These are phyloP conservation scores for Drosophila atripex DNA, from an alignment of 2,888 invertebrate species.

Conservation along the genomic window DNA sequence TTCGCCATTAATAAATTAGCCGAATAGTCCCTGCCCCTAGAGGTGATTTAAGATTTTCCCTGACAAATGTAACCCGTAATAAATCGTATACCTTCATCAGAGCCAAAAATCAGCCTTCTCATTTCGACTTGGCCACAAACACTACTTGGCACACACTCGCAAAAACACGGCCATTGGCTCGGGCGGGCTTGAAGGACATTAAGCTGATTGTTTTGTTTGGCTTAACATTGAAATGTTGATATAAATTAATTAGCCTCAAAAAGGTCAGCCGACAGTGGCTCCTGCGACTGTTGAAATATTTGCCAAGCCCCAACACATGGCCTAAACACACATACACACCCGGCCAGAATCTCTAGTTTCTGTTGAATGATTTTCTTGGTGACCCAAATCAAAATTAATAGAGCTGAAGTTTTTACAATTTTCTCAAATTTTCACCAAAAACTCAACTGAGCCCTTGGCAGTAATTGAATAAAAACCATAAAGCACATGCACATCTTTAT, in stretches of 20 bases:
- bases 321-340: slow-evolving; percentile 13
- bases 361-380: slow-evolving; percentile 16
- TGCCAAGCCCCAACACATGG: slow-evolving; percentile 42
- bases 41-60: slow-evolving; percentile 11
- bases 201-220: slow-evolving; percentile 79
- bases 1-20: not conserved
- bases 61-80: slow-evolving; percentile 21
- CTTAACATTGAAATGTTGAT: slow-evolving; percentile 79
- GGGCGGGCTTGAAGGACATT: slow-evolving; percentile 62
- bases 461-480: not conserved
- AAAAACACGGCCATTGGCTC: slow-evolving; percentile 9
- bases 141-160: slow-evolving; percentile 11
- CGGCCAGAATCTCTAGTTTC: slow-evolving; percentile 18
- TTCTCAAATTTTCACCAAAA: not conserved
- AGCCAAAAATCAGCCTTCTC: slow-evolving; percentile 18
- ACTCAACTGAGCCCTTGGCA: not conserved
- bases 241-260: slow-evolving; percentile 76
- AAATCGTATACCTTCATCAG: slow-evolving; percentile 17
- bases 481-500: not conserved
- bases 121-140: slow-evolving; percentile 5
- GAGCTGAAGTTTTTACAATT: slow-evolving; percentile 48
- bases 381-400: slow-evolving; percentile 52
- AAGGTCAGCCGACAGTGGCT: slow-evolving; percentile 39
- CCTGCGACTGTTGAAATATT: slow-evolving; percentile 52
- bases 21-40: not conserved